Percentiles rank a stretch among this genome's conserved stretches.
These are phyloP conservation scores for Idaea straminata DNA, from an alignment of 2,888 invertebrate genomes.

Conservation along the genomic window DNA sequence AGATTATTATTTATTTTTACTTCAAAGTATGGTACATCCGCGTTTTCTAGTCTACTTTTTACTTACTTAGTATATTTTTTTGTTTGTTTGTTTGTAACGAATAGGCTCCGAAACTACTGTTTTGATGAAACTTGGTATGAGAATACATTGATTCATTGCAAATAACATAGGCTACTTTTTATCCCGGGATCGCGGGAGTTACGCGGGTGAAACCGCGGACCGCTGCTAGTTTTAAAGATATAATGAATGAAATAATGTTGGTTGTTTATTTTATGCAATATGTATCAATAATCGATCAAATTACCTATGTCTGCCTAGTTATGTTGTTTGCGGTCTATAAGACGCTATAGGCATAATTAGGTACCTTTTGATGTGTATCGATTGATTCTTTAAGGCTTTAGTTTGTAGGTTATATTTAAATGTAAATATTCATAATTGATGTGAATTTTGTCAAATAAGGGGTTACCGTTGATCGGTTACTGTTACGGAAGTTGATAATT, in stretches of 20 bases:
- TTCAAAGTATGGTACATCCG: background rate
- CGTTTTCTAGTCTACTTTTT: background rate
- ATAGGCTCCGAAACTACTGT: too few species aligned
- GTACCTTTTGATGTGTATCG: background rate
- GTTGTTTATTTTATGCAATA: background rate
- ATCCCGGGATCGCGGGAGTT: too few species aligned
- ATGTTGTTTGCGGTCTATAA: background rate
- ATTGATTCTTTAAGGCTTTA: slow-evolving; percentile 3
- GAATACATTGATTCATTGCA: too few species aligned
- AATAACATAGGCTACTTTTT: too few species aligned
- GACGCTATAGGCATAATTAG: background rate
- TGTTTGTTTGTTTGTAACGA: too few species aligned
- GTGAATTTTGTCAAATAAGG: slow-evolving; percentile 40
- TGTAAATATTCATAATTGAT: slow-evolving; percentile 33
- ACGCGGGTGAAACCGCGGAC: too few species aligned
- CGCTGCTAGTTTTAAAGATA: too few species aligned
- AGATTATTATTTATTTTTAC: slow-evolving; percentile 1
- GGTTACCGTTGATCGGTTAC: slow-evolving; percentile 53
- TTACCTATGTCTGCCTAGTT: background rate
- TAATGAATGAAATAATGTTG: background rate
- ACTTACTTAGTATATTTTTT: too few species aligned
- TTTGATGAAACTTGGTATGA: too few species aligned
- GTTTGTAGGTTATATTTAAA: slow-evolving; percentile 10
- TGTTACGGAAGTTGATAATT: slow-evolving; percentile 58
- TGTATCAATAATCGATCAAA: background rate